Conservation (phyloP, 2,797 vertebrate species). For the Mus minutoides region DNA sequence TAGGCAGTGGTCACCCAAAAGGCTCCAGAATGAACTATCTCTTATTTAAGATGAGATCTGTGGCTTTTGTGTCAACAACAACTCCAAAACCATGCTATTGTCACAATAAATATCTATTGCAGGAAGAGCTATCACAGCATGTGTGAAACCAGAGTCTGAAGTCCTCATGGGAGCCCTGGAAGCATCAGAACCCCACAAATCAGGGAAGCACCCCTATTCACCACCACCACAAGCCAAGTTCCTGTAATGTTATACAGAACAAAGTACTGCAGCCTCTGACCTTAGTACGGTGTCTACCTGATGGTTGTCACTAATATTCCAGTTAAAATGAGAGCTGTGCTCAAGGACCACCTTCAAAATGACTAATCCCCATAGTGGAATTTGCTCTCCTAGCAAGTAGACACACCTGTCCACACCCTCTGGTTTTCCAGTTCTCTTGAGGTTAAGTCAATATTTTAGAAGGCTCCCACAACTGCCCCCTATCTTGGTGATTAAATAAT, state of each 20-base stretch:
- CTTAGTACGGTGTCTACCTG: background rate
- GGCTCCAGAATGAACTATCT: background rate
- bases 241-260: background rate
- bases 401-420: background rate
- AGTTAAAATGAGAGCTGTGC: constrained; percentile 45
- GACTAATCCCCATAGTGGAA: constrained; percentile 29
- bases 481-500: background rate
- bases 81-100: background rate
- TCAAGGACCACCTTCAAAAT: constrained; percentile 33
- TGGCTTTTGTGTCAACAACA: background rate
- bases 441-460: constrained; percentile 25
- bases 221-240: background rate
- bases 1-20: background rate
- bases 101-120: background rate
- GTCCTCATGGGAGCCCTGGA: background rate
- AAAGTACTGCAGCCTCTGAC: background rate
- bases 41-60: background rate
- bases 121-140: background rate
- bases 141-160: background rate
- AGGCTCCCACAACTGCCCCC: background rate
- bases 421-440: background rate
- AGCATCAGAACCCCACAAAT: background rate
- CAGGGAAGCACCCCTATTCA: background rate
- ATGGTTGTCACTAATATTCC: background rate
- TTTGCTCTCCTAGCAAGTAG: constrained; percentile 49